Evolutionary conservation across 1,140 invertebrate genomes (phyloP), one percentile per base, ranked within the genome.

Genomic region (Papilio helenus): DNA sequence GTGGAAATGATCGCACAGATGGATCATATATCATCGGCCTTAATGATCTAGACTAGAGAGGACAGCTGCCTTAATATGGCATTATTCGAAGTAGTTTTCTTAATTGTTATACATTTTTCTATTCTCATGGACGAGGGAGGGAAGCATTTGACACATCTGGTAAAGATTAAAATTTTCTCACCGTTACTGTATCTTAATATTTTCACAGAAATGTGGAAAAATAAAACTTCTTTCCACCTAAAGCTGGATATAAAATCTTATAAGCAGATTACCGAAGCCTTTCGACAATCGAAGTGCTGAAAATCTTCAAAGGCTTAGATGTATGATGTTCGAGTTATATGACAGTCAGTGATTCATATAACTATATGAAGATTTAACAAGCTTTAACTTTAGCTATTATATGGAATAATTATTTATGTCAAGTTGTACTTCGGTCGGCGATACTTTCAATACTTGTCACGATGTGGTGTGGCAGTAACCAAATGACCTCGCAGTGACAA

Each of bases 371-470:
- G 2, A 46, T 46, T 14, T 16, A 39, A 39, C 4, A 39, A 39
- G 34, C 34, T 39, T 39, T 39, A 39, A 29, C 5, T 8, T 39
- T 39, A 39, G 8, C 18, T 9, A 55, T 55, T 55, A n/a, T 55
- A 68, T 29, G 26, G 26, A 68, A 68, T 16, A 26, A 16, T 68
- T 68, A 16, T 68, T 29, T 29, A 34, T 68, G 16, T 73, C 34
- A 74, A 49, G 44, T 18, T 74, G 20, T 74, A 26, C 72, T 49
- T 26, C 72, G 46, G 44, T 44, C n/a, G 12, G 26, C 26, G 26
- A 5, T 68, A 77, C 76, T 77, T 77, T 77, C 76, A 77, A 42
- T 77, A 77, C 76, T 77, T 77, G 76, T 77, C 76, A 77, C 76
- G 76, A 77, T 77, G 55, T 65, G 18, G 76, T 23, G 18, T 29